A percentile compares a stretch with the other conserved stretches of the same genome.
phyloP scores from a whole-genome alignment of 2,797 vertebrate genomes.

The Paguma larvata region DNA sequence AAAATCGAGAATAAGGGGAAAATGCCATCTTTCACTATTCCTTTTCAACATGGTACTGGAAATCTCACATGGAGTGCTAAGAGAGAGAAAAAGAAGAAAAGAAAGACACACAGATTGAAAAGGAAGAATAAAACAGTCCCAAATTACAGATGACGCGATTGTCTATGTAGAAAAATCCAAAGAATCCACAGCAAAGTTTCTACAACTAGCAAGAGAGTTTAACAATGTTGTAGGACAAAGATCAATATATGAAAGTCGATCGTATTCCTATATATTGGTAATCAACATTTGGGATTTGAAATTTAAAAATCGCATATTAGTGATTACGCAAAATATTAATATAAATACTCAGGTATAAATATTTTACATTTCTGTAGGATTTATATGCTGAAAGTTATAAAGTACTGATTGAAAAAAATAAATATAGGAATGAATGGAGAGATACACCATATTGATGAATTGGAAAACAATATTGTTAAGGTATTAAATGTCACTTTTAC shows the following conservation, averaged over 20 bases:
- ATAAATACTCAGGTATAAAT: background rate
- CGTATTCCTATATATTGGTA: background rate
- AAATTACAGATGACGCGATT: background rate
- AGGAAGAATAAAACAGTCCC: background rate
- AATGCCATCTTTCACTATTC: background rate
- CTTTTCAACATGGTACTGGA: background rate
- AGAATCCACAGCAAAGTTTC: background rate
- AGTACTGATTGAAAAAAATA: background rate
- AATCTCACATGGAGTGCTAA: background rate
- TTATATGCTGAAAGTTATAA: background rate
- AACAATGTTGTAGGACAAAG: background rate
- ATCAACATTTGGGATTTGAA: background rate
- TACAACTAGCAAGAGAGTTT: background rate
- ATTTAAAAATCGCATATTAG: background rate
- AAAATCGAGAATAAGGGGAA: background rate
- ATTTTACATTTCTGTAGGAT: background rate
- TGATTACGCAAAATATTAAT: background rate
- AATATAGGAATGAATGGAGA: slow-evolving; percentile 2
- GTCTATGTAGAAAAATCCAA: background rate
- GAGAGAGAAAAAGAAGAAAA: background rate
- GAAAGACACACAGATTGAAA: background rate
- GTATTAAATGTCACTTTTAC: background rate
- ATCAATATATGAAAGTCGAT: background rate
- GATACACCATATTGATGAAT: background rate
- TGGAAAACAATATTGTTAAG: background rate